Conservation (phyloP, 2,888 invertebrate genomes). For the Idaea biselata region DNA sequence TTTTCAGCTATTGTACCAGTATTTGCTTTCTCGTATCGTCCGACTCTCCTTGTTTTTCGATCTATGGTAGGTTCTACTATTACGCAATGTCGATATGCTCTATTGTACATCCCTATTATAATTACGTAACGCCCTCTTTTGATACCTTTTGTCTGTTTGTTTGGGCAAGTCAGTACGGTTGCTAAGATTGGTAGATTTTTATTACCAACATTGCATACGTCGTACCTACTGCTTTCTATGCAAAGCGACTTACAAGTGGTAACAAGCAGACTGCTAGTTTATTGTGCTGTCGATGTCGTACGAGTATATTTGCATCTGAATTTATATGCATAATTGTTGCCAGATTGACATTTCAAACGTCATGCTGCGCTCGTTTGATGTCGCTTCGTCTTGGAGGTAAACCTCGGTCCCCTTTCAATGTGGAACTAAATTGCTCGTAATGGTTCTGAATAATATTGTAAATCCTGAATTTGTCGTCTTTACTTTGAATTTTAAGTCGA, state of each 20-base stretch:
- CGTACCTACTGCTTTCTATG: constrained; percentile 54
- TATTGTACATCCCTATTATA: constrained; percentile 53
- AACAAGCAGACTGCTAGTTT: constrained; percentile 42
- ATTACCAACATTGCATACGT: constrained; percentile 26
- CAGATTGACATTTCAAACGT: constrained; percentile 45
- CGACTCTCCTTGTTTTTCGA: constrained; percentile 30
- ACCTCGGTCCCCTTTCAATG: not conserved
- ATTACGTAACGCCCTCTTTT: constrained; percentile 65
- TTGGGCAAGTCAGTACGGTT: constrained; percentile 44
- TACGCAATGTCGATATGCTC: constrained; percentile 55
- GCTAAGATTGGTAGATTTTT: constrained; percentile 36
- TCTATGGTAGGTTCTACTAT: constrained; percentile 43
- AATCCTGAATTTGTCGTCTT: not conserved
- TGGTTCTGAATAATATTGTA: not conserved
- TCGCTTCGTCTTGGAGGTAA: not conserved
- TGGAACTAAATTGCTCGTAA: not conserved
- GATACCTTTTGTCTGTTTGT: constrained; percentile 62
- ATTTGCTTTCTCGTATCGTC: constrained; percentile 32
- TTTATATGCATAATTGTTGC: constrained; percentile 37
- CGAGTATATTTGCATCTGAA: constrained; percentile 48
- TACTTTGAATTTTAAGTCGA: not conserved
- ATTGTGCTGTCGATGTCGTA: constrained; percentile 42
- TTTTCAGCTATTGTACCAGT: constrained; percentile 28
- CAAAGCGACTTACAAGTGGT: constrained; percentile 54
- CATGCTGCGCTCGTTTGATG: constrained; percentile 16